These are phyloP conservation scores for Drymodes brunneopygia DNA, from an alignment of 2,113 vertebrate genomes.

Conservation along the genomic window DNA sequence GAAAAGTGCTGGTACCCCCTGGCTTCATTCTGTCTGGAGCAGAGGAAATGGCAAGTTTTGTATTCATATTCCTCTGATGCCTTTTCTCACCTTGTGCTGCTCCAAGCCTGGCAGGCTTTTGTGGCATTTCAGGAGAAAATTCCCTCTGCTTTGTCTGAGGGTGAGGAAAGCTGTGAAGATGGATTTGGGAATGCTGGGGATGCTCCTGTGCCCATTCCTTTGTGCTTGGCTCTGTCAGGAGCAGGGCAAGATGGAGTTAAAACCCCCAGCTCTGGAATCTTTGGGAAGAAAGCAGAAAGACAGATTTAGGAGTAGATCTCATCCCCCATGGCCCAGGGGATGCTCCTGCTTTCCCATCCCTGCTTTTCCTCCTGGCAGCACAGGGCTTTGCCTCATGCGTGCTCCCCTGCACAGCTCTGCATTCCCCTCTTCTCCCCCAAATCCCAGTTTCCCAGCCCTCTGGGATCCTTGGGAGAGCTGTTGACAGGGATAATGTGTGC, in stretches of 20 bases:
- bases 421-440: neutral
- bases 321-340: fast-evolving
- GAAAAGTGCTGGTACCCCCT: neutral
- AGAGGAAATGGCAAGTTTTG: neutral
- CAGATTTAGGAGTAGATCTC: neutral
- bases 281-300: neutral
- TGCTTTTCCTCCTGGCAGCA: neutral
- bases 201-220: neutral
- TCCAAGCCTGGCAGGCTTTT: neutral
- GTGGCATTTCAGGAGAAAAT: neutral
- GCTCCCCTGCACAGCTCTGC: neutral
- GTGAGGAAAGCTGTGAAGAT: neutral
- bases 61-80: neutral
- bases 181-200: neutral
- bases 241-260: fast-evolving
- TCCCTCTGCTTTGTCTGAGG: neutral
- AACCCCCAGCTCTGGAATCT: neutral
- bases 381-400: neutral
- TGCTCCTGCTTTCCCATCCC: neutral
- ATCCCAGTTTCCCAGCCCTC: fast-evolving
- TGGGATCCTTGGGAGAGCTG: neutral
- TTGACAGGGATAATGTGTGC: neutral
- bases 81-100: neutral
- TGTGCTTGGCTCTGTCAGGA: fast-evolving
- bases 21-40: neutral